Percentiles rank a stretch among this genome's conserved stretches.
phyloP scores from a whole-genome alignment of 2,797 vertebrate species.

The Chaetophractus vellerosus region DNA sequence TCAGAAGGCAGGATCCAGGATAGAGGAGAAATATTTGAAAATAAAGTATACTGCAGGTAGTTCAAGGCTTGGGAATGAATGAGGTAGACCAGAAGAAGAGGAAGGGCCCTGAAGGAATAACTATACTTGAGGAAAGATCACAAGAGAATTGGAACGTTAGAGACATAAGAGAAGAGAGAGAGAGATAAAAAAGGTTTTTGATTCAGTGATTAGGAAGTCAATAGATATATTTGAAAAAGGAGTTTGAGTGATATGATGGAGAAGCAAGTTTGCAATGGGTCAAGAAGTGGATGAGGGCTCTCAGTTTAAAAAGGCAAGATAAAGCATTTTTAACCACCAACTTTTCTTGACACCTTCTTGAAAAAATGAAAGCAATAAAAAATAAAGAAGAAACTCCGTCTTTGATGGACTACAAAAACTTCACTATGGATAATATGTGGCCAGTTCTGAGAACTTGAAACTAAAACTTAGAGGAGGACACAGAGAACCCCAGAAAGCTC shows the following conservation, averaged over 20 bases:
- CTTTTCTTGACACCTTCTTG: not conserved
- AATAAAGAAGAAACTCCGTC: not conserved
- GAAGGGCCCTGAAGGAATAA: not conserved
- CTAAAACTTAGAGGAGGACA: not conserved
- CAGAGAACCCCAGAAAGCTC: not conserved
- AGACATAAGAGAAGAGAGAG: not conserved
- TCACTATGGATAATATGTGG: not conserved
- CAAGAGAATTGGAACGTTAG: conserved; percentile 2
- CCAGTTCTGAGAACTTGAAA: not conserved
- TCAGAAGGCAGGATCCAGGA: not conserved
- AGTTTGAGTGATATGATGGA: not conserved
- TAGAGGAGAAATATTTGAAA: not conserved
- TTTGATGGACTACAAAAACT: not conserved
- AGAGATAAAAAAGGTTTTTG: not conserved
- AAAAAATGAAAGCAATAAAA: not conserved
- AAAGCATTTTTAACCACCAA: not conserved
- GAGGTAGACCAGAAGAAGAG: not conserved
- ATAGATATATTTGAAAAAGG: not conserved
- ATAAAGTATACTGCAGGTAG: not conserved
- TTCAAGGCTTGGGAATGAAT: not conserved
- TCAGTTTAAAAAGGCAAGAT: not conserved
- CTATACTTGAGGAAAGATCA: not conserved
- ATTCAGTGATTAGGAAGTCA: not conserved
- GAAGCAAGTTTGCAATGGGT: not conserved
- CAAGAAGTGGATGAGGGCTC: not conserved